Base-by-base conservation (phyloP, 1,140 invertebrate genomes). In the Neodiprion pinetum region DNA sequence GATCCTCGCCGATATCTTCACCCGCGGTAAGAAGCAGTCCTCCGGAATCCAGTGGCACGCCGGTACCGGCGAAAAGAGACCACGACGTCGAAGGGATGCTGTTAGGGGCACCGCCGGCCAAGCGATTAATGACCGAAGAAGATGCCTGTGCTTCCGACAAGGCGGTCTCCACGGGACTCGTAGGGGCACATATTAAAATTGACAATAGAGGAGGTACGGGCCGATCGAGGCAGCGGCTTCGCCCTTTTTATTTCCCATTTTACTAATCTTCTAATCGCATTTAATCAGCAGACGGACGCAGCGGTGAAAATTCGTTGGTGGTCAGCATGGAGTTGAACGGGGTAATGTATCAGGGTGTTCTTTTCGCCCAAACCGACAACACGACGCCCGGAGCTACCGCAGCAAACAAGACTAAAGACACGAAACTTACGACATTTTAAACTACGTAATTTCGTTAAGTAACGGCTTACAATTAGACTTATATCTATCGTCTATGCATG, bases 291-390 rank as follows among this genome's bases (percentile, higher is more conserved):
- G 93, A 94, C 78, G 90, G 92, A 28, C 89, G 87, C 75, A 94
- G 94, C 76, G 93, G 93, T 4, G 96, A 97, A 81, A 95, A 93
- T 82, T 97, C 97, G 17, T 88, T 99, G 66, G 94, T 96, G 48
- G 97, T 99, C 7, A 97, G 95, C 79, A 97, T 99, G 93, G 97
- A 99, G 87, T 92, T 99, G 65, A 99, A 99, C 85, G 98, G 98
- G 50, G 93, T 95, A 14, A 94, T 93, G 82, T 98, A 97, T 83
- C 94, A 96, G 88, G 96, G 96, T 11, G 93, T 97, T 12, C 89
- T 97, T 1, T 96, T 96, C 86, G 95, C 96, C 66, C 93, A 95
- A 84, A 86, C 83, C 5, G 82, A 88, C 1, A 88, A 75, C 21
- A 79, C 74, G 40, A 75, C 48, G 75, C 80, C 75, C 74, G 10